Evolutionary conservation across 2,797 vertebrate genomes (phyloP).

Genomic region (Mus spretus): DNA sequence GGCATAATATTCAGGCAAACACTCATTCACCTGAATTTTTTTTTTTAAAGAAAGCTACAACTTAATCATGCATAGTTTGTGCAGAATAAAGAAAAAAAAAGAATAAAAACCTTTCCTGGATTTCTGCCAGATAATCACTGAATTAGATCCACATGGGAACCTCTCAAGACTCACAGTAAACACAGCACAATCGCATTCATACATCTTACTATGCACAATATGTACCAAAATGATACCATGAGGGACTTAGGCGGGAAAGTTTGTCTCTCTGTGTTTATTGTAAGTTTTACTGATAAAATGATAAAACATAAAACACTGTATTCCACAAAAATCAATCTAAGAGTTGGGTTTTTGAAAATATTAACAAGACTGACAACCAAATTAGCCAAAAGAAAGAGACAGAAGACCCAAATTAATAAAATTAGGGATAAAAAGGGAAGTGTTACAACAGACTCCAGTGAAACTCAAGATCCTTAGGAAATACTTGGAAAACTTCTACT

Average conservation of each 20-base stretch:
- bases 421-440: not conserved
- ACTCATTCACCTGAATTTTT: no score
- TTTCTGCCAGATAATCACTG: not conserved
- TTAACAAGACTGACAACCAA: not conserved
- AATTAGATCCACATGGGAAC: not conserved
- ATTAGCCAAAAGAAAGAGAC: not conserved
- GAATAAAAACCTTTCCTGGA: not conserved
- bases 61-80: not conserved
- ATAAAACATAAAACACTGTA: not conserved
- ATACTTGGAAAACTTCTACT: not conserved
- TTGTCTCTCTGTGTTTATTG: not conserved
- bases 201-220: not conserved
- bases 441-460: not conserved
- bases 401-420: not conserved
- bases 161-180: not conserved
- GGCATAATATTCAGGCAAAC: no score
- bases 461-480: not conserved
- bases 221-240: not conserved
- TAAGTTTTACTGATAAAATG: not conserved
- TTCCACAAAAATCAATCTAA: not conserved
- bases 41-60: not conserved
- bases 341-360: not conserved
- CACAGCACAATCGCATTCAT: not conserved
- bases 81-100: not conserved
- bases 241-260: not conserved